Evolutionary conservation across 1,140 invertebrate genomes (phyloP).

Genomic region (Paracyclopina nana): DNA sequence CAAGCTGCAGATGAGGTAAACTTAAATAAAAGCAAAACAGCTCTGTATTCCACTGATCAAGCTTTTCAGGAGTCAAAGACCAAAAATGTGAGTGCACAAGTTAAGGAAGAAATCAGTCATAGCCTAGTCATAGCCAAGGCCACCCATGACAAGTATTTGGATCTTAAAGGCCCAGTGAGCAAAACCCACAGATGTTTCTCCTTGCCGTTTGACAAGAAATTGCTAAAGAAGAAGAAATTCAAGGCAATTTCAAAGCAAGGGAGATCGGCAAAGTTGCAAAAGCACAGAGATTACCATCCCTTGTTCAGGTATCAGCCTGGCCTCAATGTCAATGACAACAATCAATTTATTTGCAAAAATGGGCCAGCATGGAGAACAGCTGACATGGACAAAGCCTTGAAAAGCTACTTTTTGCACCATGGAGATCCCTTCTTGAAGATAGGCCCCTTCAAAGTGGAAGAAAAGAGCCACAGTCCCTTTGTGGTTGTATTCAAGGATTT

Average conservation of each 20-base stretch:
- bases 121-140: no score
- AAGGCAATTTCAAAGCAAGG: slow-evolving; percentile 17
- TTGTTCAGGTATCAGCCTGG: background rate
- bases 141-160: no score
- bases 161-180: slow-evolving; percentile 18
- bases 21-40: no score
- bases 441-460: slow-evolving; percentile 33
- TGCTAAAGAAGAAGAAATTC: slow-evolving; percentile 17
- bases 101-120: no score
- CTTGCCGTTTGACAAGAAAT: slow-evolving; percentile 22
- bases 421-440: slow-evolving; percentile 27
- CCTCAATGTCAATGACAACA: background rate
- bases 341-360: no score
- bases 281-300: no score
- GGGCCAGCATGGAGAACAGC: background rate
- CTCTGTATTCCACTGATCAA: no score
- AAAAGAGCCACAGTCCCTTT: slow-evolving; percentile 29
- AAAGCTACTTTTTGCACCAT: slow-evolving; percentile 3
- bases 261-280: no score
- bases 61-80: no score
- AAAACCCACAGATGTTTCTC: slow-evolving; percentile 24
- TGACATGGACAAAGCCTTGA: background rate
- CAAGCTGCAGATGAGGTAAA: no score
- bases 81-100: no score
- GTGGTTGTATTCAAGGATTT: slow-evolving; percentile 33